Percentiles rank a stretch among this genome's conserved stretches.
These are phyloP conservation scores for Dendrophyllia cribrosa DNA, from an alignment of 64 coral and sea anemone genomes.

Conservation along the genomic window DNA sequence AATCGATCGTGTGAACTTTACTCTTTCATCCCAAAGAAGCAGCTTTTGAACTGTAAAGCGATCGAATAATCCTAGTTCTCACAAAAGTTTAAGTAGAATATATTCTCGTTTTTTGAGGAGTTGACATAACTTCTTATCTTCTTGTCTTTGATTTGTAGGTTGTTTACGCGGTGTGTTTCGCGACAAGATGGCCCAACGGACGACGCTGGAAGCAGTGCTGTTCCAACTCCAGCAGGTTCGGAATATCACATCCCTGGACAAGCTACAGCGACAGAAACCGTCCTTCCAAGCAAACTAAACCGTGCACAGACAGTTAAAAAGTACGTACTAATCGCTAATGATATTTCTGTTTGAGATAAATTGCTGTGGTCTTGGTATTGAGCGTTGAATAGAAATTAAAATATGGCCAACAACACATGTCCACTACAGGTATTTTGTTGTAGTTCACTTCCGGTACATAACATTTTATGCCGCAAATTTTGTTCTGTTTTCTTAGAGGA, in stretches of 20 bases:
- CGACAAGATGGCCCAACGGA: conserved; percentile 1
- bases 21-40: background rate
- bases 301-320: conserved; percentile 54
- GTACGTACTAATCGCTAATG: conserved; percentile 25
- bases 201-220: conserved; percentile 2
- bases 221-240: conserved; percentile 34
- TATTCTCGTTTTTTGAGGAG: background rate
- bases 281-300: conserved; percentile 18
- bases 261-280: background rate
- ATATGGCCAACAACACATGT: background rate
- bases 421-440: background rate
- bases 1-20: background rate
- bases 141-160: conserved; percentile 2
- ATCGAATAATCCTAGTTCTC: background rate
- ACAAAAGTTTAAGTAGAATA: background rate
- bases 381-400: background rate
- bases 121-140: background rate
- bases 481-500: background rate
- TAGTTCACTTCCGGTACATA: conserved; percentile 31
- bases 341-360: conserved; percentile 2
- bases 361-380: conserved; percentile 8
- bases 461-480: background rate
- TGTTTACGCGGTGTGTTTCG: conserved; percentile 27
- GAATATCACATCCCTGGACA: conserved; percentile 16
- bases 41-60: background rate